Percentiles rank a stretch among this genome's conserved stretches.
phyloP scores from a whole-genome alignment of 2,888 invertebrate genomes.

The Sycophila texana region DNA sequence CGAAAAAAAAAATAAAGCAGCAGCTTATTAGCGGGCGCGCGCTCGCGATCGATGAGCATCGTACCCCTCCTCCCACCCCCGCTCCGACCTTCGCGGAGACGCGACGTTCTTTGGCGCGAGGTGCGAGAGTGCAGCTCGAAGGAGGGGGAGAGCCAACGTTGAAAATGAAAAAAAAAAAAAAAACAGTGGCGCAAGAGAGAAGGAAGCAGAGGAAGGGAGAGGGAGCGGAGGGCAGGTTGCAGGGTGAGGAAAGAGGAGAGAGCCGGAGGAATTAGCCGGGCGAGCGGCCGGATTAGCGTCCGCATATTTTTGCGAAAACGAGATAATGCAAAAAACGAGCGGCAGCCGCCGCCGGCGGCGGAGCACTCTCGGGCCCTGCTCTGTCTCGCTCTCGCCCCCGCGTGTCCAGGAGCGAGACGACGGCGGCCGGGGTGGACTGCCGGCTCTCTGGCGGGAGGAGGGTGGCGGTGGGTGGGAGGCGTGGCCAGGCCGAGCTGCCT shows the following conservation, averaged over 20 bases:
- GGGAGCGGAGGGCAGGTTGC: background rate
- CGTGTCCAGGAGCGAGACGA: conserved; percentile 54
- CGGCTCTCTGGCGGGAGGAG: no score
- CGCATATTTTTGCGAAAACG: conserved; percentile 73
- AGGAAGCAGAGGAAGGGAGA: conserved; percentile 29
- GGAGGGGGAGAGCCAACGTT: conserved; percentile 24
- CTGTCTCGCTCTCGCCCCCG: background rate
- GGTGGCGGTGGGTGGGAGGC: conserved; percentile 62
- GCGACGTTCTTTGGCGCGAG: conserved; percentile 10
- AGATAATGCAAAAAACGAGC: conserved; percentile 71
- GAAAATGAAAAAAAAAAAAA: conserved; percentile 7
- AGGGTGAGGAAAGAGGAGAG: conserved; percentile 9
- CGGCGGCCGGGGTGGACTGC: conserved; percentile 58
- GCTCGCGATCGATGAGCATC: conserved; percentile 37
- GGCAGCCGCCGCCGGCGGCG: conserved; percentile 49
- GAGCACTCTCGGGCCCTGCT: conserved; percentile 57
- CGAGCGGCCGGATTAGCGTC: conserved; percentile 70
- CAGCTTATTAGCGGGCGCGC: conserved; percentile 34
- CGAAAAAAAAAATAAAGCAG: conserved; percentile 24
- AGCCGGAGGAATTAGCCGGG: conserved; percentile 55
- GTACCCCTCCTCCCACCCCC: background rate
- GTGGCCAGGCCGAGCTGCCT: conserved; percentile 71
- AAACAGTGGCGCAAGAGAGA: background rate
- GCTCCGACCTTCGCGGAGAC: conserved; percentile 20
- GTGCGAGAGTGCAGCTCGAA: conserved; percentile 52